Conservation (phyloP, 2,113 vertebrate species). For the Ammodytes dubius region DNA sequence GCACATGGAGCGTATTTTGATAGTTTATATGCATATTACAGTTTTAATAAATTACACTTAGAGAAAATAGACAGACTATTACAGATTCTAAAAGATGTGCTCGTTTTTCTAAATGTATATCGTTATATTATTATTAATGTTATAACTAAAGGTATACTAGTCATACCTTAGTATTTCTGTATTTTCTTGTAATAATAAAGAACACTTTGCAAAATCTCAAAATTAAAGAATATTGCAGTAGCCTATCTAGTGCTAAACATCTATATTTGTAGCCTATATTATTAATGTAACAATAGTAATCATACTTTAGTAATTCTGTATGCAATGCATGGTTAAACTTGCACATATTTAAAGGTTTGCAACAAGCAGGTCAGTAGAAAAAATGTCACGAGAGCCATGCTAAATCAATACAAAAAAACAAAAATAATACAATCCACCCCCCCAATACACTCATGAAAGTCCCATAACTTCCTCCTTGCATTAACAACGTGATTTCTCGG, state of each 20-base stretch:
- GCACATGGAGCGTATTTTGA: background rate
- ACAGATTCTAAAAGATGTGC: background rate
- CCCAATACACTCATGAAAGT: background rate
- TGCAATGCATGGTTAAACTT: background rate
- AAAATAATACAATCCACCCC: too few species aligned
- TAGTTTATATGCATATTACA: background rate
- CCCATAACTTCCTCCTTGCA: constrained; percentile 59
- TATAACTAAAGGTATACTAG: background rate
- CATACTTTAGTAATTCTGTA: background rate
- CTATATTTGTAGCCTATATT: too few species aligned
- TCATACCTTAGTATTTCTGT: too few species aligned
- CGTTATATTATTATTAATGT: background rate
- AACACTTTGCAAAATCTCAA: too few species aligned
- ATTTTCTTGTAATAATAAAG: too few species aligned
- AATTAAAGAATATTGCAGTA: too few species aligned
- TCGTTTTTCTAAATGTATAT: too few species aligned
- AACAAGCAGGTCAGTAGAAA: background rate
- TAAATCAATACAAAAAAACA: background rate
- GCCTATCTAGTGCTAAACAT: too few species aligned
- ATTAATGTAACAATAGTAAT: background rate
- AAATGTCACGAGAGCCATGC: background rate
- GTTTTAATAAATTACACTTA: background rate
- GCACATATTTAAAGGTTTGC: background rate
- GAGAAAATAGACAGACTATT: background rate
- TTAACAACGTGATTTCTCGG: constrained; percentile 71